These are phyloP conservation scores for Triplophysa yarkandensis DNA, from an alignment of 2,797 vertebrate genomes.

Conservation along the genomic window DNA sequence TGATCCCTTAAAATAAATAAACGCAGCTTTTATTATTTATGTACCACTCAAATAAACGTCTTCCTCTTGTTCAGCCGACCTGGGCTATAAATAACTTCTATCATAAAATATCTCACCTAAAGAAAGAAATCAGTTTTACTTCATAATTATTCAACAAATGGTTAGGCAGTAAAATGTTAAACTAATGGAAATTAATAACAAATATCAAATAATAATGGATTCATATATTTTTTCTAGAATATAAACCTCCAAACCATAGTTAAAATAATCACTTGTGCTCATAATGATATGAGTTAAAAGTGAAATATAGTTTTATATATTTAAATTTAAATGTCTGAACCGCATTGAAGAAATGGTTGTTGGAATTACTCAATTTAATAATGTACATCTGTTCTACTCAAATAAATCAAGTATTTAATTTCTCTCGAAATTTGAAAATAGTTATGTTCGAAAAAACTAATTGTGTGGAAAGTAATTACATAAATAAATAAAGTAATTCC, in stretches of 20 bases:
- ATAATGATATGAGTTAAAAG: not conserved
- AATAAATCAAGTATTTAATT: too few species aligned
- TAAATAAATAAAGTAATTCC: too few species aligned
- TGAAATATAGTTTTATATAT: too few species aligned
- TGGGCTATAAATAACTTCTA: constrained; percentile 79
- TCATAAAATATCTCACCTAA: constrained; percentile 47
- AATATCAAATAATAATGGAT: not conserved
- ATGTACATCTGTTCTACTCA: too few species aligned
- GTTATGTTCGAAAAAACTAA: not conserved
- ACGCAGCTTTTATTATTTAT: constrained; percentile 32
- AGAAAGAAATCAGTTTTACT: constrained; percentile 16
- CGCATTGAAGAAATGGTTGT: not conserved
- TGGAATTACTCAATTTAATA: not conserved
- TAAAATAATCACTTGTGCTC: not conserved
- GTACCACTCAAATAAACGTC: constrained; percentile 21
- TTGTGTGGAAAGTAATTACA: too few species aligned
- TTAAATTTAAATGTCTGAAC: too few species aligned
- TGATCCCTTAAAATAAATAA: constrained; percentile 49
- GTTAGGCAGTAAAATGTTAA: not conserved
- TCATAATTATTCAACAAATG: not conserved
- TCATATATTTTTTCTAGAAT: not conserved
- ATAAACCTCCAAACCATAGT: not conserved
- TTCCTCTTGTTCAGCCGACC: constrained; percentile 71
- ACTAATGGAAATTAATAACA: not conserved
- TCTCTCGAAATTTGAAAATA: not conserved